Evolutionary conservation across 2,888 invertebrate genomes (phyloP).

Genomic region (Harpalus rubripes): DNA sequence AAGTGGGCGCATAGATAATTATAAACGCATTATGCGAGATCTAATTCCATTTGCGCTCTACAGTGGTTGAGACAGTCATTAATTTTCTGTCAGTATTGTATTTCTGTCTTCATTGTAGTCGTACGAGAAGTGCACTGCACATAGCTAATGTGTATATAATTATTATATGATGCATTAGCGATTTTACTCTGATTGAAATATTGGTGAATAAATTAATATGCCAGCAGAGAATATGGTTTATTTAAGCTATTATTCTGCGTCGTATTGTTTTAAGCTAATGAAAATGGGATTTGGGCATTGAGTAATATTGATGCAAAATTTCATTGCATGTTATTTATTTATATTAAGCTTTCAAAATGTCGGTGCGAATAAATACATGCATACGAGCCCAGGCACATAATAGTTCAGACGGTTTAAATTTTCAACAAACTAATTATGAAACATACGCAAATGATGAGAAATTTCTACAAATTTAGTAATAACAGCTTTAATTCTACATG

Average conservation of each 20-base stretch:
- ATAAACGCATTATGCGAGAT: conserved; percentile 41
- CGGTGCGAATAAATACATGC: too few relatives aligned
- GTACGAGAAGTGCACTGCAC: background rate
- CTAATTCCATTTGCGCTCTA: background rate
- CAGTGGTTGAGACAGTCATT: conserved; percentile 17
- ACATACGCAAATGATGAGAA: too few relatives aligned
- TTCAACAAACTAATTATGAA: too few relatives aligned
- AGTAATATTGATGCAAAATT: background rate
- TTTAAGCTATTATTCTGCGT: background rate
- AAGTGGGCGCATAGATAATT: conserved; percentile 16
- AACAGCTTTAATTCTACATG: too few relatives aligned
- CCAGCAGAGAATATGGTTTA: background rate
- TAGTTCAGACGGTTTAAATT: too few relatives aligned
- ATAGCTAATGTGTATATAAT: background rate
- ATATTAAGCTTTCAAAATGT: background rate
- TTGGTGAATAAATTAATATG: background rate
- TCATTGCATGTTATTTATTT: too few relatives aligned
- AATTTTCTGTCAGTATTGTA: conserved; percentile 12
- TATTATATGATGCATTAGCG: background rate
- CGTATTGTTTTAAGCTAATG: conserved; percentile 6
- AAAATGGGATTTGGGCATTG: background rate
- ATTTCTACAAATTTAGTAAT: too few relatives aligned
- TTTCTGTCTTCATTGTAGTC: background rate
- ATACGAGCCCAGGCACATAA: too few relatives aligned
- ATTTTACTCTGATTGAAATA: conserved; percentile 4